Evolutionary conservation across 1,140 invertebrate genomes (phyloP), one percentile per base, ranked within the genome.

Genomic region (Aphis craccivora): DNA sequence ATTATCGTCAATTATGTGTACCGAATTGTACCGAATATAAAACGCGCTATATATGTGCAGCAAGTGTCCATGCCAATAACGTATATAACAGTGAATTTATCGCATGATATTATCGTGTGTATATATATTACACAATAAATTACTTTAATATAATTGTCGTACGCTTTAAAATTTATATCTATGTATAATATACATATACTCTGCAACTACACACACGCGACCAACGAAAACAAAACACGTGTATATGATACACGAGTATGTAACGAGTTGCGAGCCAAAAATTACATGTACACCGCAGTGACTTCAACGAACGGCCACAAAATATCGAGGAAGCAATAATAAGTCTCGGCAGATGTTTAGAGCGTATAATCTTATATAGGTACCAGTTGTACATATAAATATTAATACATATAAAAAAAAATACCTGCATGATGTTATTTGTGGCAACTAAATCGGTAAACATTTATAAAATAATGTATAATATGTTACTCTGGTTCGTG

Each of bases 221-320:
- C 30, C 30, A 30, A 76, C 60, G 60, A 76, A n/a, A 76, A n/a
- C 30, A n/a, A 14, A 76, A 76, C 60, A 76, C 60, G 14, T n/a
- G 14, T n/a, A 18, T 14, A n/a, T 23, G 8, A 22, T 30, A 67
- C 30, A 67, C 60, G 60, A 14, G 11, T n/a, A 67, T 14, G 30
- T 67, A 67, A 14, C 55, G 60, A 2, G n/a, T n/a, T 76, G 60
- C 60, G 60, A 67, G 60, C 60, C 60, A 76, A 76, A n/a, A 76
- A 76, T n/a, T 76, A 76, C 60, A n/a, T 30, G 60, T 76, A 76
- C 37, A n/a, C 23, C 37, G 20, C 23, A n/a, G 55, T 55, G 90
- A 91, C 60, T 91, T 91, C 7, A 91, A 91, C 90, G 60, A 81
- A 91, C 43, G 90, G 90, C 23, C 18, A 81, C 90, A 8, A 48